These are phyloP conservation scores for Mimachlamys varia DNA, from an alignment of 2,888 invertebrate genomes.

Conservation along the genomic window DNA sequence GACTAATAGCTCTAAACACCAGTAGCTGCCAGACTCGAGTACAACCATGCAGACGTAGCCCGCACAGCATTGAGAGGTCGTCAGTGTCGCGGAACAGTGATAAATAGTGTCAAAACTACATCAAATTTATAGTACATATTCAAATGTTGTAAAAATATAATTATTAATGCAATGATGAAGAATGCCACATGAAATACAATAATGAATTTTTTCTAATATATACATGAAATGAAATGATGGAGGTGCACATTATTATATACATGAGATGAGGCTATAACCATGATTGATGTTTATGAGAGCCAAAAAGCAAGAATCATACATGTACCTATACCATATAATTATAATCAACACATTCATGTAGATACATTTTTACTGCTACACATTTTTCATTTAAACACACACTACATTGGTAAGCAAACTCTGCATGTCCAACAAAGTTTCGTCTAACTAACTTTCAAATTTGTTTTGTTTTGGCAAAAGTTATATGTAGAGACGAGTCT, in stretches of 20 bases:
- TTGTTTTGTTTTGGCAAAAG: too few species aligned
- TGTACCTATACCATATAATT: background rate
- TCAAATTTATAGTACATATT: background rate
- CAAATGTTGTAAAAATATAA: background rate
- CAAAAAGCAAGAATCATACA: background rate
- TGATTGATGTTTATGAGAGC: background rate
- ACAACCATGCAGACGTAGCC: slow-evolving; percentile 20
- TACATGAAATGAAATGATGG: background rate
- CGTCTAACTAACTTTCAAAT: too few species aligned
- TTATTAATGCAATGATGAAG: background rate
- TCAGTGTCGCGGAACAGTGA: background rate
- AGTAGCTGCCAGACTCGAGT: slow-evolving; percentile 28
- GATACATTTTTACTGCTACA: too few species aligned
- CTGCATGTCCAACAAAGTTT: too few species aligned
- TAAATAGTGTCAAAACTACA: background rate
- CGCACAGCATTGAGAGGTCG: background rate
- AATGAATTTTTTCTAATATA: background rate
- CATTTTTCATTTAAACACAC: too few species aligned
- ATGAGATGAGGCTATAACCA: background rate
- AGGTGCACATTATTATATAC: background rate
- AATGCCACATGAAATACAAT: background rate
- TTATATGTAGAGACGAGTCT: background rate
- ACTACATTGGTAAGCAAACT: too few species aligned
- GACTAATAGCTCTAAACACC: slow-evolving; percentile 29
- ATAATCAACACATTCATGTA: background rate